phyloP scores from a whole-genome alignment of 2,797 vertebrate genomes.

The Arrhamphus sclerolepis region DNA sequence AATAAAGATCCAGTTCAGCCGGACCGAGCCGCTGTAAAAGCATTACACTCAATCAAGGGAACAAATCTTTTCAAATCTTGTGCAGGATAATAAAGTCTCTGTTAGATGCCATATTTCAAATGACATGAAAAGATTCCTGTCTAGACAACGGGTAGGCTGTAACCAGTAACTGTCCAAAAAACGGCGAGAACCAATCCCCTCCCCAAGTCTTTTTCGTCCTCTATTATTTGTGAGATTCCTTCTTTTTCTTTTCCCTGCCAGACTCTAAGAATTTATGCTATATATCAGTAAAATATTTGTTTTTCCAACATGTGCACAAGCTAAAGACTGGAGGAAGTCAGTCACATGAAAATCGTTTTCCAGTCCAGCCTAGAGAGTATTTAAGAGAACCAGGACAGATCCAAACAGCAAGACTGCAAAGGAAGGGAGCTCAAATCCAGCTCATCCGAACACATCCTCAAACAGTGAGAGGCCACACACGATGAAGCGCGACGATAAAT shows the following conservation, averaged over 20 bases:
- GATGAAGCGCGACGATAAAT: too few relatives aligned
- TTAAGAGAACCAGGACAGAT: slow-evolving; percentile 34
- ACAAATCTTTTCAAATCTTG: slow-evolving; percentile 41
- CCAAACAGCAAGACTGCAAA: slow-evolving; percentile 11
- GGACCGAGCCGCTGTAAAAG: slow-evolving; percentile 42
- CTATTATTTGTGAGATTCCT: slow-evolving; percentile 29
- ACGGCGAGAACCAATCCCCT: too few relatives aligned
- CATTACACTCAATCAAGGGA: slow-evolving; percentile 37
- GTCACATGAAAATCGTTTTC: slow-evolving; percentile 44
- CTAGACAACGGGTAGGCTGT: slow-evolving; percentile 74
- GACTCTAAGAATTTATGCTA: slow-evolving; percentile 24
- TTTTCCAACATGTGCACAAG: slow-evolving; percentile 22
- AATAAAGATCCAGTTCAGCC: slow-evolving; percentile 43
- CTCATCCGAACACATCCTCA: too few relatives aligned
- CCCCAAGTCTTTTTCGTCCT: slow-evolving; percentile 37
- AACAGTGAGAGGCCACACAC: too few relatives aligned
- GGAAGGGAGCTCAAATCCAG: background rate
- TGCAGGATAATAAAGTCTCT: slow-evolving; percentile 38
- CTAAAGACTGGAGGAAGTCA: slow-evolving; percentile 18
- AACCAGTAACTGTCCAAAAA: slow-evolving; percentile 43
- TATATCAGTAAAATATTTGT: slow-evolving; percentile 1
- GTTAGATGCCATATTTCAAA: slow-evolving; percentile 62
- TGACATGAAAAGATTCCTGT: slow-evolving; percentile 56
- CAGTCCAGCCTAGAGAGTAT: slow-evolving; percentile 7
- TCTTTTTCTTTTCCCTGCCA: slow-evolving; percentile 14